These are phyloP conservation scores for Sebastes variabilis DNA, from an alignment of 2,797 vertebrate genomes.

Conservation along the genomic window DNA sequence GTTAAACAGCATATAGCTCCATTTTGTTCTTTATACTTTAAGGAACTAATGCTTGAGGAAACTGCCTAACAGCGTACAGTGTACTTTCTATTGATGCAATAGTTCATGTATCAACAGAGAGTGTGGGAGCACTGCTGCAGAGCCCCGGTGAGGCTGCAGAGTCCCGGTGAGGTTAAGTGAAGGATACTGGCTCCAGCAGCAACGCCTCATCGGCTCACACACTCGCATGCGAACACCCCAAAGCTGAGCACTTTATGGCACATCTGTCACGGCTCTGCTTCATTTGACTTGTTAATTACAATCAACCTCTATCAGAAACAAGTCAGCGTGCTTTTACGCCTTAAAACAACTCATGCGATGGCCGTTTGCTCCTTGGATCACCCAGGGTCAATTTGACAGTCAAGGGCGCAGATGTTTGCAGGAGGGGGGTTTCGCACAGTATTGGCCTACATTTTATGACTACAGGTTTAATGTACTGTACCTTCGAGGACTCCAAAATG, in stretches of 20 bases:
- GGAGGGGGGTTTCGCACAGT: background rate
- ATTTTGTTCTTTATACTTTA: background rate
- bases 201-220: conserved; percentile 27
- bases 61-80: conserved; percentile 23
- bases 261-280: conserved; percentile 82
- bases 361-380: conserved; percentile 51
- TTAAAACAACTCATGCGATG: conserved; percentile 56
- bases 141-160: conserved; percentile 49
- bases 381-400: conserved; percentile 30
- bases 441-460: conserved; percentile 22
- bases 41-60: background rate
- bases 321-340: conserved; percentile 52
- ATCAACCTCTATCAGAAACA: conserved; percentile 75
- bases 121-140: background rate
- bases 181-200: conserved; percentile 54
- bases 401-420: conserved; percentile 48
- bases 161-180: conserved; percentile 65
- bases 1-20: background rate
- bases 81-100: background rate
- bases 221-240: conserved; percentile 25
- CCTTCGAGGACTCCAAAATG: background rate
- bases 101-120: too few species aligned
- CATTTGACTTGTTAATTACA: conserved; percentile 83
- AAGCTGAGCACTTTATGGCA: conserved; percentile 70
- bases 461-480: background rate